These are phyloP conservation scores for Malurus splendens DNA, from an alignment of 2,797 vertebrate species.

Conservation along the genomic window DNA sequence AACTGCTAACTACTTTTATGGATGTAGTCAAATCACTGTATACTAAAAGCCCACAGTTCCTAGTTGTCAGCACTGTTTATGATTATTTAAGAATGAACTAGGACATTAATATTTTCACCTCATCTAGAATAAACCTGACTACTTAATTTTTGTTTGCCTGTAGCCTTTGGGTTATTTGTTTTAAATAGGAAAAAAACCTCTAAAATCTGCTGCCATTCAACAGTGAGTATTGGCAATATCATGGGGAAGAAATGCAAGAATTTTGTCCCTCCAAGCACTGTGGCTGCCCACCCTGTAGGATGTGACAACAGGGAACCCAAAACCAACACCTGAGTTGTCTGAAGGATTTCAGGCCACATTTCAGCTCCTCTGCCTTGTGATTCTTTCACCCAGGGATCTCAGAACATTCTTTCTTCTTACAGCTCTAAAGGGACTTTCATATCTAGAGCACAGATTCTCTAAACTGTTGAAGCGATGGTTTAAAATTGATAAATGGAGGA, in stretches of 20 bases:
- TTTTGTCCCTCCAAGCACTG: neutral
- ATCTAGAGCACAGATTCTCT: neutral
- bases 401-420: neutral
- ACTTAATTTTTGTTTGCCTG: neutral
- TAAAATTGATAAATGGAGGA: conserved; percentile 31
- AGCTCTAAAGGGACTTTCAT: neutral
- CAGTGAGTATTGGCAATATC: neutral
- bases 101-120: neutral
- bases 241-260: neutral
- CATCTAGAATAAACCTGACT: neutral
- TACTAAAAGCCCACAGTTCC: neutral
- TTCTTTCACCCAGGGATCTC: neutral
- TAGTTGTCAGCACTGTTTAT: neutral
- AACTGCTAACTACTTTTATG: neutral
- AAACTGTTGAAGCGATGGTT: neutral
- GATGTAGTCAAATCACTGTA: neutral
- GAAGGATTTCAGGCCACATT: neutral
- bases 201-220: neutral
- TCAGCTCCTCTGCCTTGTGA: neutral
- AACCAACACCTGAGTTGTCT: too few relatives aligned
- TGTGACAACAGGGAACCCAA: too few relatives aligned
- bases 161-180: neutral
- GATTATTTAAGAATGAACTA: neutral
- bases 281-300: too few relatives aligned
- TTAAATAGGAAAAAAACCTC: neutral